Evolutionary conservation across 2,113 vertebrate species (phyloP).

Genomic region (Leptocoma aspasia): DNA sequence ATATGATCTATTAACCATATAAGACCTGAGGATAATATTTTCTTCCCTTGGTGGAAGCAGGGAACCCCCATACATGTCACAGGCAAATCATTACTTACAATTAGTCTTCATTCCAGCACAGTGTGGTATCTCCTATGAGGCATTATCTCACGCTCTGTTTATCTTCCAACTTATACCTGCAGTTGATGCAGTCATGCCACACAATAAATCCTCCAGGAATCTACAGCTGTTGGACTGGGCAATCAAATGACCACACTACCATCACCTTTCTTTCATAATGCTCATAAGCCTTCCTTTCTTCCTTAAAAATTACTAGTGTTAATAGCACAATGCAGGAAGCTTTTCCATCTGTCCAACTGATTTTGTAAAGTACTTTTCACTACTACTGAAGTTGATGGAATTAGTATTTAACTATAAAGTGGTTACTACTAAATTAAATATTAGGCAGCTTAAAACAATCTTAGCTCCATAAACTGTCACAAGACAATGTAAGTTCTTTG

Average conservation of each 20-base stretch:
- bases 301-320: neutral
- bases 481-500: neutral
- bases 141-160: neutral
- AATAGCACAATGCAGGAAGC: neutral
- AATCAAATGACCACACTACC: neutral
- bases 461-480: neutral
- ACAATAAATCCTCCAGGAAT: neutral
- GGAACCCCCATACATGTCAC: neutral
- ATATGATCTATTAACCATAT: neutral
- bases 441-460: neutral
- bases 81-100: neutral
- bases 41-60: neutral
- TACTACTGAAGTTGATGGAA: neutral
- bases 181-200: neutral
- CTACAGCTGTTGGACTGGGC: neutral
- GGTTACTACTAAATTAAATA: neutral
- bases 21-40: neutral
- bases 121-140: neutral
- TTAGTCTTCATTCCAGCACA: neutral
- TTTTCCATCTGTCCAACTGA: neutral
- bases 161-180: neutral
- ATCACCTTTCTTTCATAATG: rapidly evolving
- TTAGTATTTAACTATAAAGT: neutral
- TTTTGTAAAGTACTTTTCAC: neutral
- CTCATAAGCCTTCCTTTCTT: neutral